Evolutionary conservation across 2,797 vertebrate species (phyloP), one percentile per base, ranked within the genome.

Genomic region (Argyrosomus regius): DNA sequence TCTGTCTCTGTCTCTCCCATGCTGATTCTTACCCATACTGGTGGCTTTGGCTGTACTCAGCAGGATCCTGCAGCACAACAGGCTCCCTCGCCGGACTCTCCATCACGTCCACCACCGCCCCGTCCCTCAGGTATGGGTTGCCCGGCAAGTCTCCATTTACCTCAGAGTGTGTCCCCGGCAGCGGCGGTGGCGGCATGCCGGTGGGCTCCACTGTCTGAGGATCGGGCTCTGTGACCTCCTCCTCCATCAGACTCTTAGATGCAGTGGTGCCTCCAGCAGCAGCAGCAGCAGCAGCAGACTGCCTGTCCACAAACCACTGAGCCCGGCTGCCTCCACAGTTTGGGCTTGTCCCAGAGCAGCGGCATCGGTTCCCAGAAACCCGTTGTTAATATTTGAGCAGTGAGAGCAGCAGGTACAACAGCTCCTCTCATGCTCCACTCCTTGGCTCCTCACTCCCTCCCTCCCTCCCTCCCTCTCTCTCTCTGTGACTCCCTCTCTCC

Each of bases 221-320:
- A 87, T 90, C 91, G 8, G 86, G 85, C 83, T 91, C 89, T 6
- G 84, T 90, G 89, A 93, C 93, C 93, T 94, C 95, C 93, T 94
- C 94, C 93, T 95, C 95, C 95, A 96, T 95, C 87, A 85, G 80
- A 65, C 74, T 78, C 73, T 67, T 59, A 86, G 80, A 89, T 72
- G 90, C 78, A 78, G 87, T n/a, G 9, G 72, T 54, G 64, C 66
- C 76, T 89, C 87, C 88, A 63, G 82, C 89, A 80, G 78, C 86
- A 83, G 31, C 31, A 35, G 35, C n/a, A n/a, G 26, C 35, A 35
- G 79, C 63, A 48, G 85, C 88, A 77, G 62, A 75, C 76, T 62
- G 72, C 52, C 88, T 82, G 89, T 87, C 91, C 88, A 89, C 78
- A 75, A 80, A 87, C 82, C 81, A 62, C 87, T 83, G 88, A 93